Evolutionary conservation across 53 echinoderm and acorn worm genomes (phyloP), one percentile per base, ranked within the genome.

Genomic region (Luidia sarsii): DNA sequence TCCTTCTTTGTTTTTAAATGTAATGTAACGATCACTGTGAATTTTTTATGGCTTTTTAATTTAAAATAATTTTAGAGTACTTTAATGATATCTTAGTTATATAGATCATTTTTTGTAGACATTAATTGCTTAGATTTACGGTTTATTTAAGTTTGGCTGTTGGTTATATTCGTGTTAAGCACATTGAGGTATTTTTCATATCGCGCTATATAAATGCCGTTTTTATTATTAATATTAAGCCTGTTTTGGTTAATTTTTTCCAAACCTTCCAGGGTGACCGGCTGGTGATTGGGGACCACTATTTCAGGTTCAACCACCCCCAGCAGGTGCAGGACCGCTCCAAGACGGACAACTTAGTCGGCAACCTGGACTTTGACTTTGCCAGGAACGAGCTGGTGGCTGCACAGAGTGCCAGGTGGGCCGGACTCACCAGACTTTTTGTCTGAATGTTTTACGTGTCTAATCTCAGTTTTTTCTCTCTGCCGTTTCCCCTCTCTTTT

Each of bases 271-370:
- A 99, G 99, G 99, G 99, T 19, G 99, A 99, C 70, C 64, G 99
- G 30, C 68, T 99, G 2, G 93, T 99, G 16, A 80, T 99, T 68
- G 99, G 99, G 7, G 93, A 99, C 62, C 91, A 94, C 52, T 99
- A 99, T 83, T 99, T 87, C 85, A 84, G 99, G 38, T 93, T 91
- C 86, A 99, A 99, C 67, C 91, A 99, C 67, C 94, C 94, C 0
- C 79, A 75, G 31, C 91, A 99, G 46, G 95, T 92, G 3, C 63
- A 72, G 3, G 64, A 63, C 45, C 39, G 63, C 29, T 50, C 52
- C 50, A 59, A 59, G 71, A 27, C 72, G 0, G 59, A 70, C 37
- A 77, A 70, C 27, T 82, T 77, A 9, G 34, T 63, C 33, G 72
- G 85, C 6, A 48, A 39, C 29, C 69, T 59, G 62, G 90, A 82